Percentiles rank a stretch among this genome's conserved stretches.
These are phyloP conservation scores for Variabilichromis moorii DNA, from an alignment of 2,113 vertebrate species.

Conservation along the genomic window DNA sequence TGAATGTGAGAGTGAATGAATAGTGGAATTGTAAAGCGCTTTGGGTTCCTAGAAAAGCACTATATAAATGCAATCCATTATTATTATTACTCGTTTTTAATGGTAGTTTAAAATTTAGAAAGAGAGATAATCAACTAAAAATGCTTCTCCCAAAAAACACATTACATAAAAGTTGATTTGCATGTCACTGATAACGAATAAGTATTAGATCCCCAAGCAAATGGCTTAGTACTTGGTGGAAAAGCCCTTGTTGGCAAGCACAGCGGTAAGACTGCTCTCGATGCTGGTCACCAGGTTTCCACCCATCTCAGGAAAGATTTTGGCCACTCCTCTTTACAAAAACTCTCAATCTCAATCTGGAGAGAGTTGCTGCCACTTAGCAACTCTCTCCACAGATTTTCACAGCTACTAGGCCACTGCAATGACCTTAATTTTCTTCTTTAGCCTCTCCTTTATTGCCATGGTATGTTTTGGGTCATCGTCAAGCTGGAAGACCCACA, in stretches of 20 bases:
- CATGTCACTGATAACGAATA: not conserved
- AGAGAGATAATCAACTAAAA: not conserved
- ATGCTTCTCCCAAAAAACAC: not conserved
- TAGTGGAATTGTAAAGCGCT: rapidly evolving
- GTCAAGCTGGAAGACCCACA: rapidly evolving
- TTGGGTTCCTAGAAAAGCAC: not conserved
- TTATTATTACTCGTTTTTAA: not conserved
- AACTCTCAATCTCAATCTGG: not conserved
- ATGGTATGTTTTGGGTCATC: not conserved
- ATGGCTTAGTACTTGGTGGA: not conserved
- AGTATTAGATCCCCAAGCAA: not conserved
- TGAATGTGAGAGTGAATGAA: not conserved
- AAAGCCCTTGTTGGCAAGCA: not conserved
- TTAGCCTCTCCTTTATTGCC: not conserved
- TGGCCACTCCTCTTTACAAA: rapidly evolving
- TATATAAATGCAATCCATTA: not conserved
- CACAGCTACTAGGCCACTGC: not conserved
- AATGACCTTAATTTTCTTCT: not conserved
- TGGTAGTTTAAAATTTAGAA: not conserved
- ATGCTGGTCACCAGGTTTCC: not conserved
- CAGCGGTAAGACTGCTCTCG: not conserved
- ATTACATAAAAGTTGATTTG: not conserved
- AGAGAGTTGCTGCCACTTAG: not conserved
- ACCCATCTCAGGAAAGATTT: not conserved
- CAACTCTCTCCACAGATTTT: not conserved